These are phyloP conservation scores for Gymnosoma rotundatum DNA, from an alignment of 2,888 invertebrate genomes.

Conservation along the genomic window DNA sequence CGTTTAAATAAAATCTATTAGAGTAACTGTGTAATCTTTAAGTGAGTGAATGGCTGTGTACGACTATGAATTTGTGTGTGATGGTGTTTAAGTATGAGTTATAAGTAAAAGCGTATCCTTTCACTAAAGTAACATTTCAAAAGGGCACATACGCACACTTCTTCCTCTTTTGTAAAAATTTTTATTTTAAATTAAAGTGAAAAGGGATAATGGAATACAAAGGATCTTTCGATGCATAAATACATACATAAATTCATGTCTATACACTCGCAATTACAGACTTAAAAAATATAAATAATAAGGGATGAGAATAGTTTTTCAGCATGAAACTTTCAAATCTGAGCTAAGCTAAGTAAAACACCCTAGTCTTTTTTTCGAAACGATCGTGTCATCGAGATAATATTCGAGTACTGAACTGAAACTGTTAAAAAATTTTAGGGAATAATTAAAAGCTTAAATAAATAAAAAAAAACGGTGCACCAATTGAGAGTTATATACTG, in stretches of 20 bases:
- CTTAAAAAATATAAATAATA: background rate
- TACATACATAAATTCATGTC: background rate
- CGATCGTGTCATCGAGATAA: too few species aligned
- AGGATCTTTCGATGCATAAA: background rate
- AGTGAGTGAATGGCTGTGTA: background rate
- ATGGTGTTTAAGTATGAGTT: conserved; percentile 26
- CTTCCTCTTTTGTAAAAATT: conserved; percentile 5
- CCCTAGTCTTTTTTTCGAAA: too few species aligned
- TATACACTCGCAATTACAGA: background rate
- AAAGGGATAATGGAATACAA: conserved; percentile 37
- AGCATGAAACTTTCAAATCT: too few species aligned
- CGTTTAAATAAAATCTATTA: background rate
- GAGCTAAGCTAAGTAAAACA: too few species aligned
- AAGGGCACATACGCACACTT: conserved; percentile 30
- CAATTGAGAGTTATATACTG: too few species aligned
- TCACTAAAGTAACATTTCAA: conserved; percentile 55
- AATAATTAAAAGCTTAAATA: too few species aligned
- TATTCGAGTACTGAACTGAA: too few species aligned
- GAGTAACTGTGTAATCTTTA: conserved; percentile 10
- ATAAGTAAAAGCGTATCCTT: conserved; percentile 50
- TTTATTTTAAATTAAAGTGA: conserved; percentile 37
- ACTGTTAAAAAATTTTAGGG: too few species aligned
- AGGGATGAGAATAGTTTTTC: background rate
- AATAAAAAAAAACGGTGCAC: too few species aligned
- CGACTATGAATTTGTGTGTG: background rate